Conservation (phyloP, 2,888 invertebrate genomes). For the Drosophila nr. perissopoda region DNA sequence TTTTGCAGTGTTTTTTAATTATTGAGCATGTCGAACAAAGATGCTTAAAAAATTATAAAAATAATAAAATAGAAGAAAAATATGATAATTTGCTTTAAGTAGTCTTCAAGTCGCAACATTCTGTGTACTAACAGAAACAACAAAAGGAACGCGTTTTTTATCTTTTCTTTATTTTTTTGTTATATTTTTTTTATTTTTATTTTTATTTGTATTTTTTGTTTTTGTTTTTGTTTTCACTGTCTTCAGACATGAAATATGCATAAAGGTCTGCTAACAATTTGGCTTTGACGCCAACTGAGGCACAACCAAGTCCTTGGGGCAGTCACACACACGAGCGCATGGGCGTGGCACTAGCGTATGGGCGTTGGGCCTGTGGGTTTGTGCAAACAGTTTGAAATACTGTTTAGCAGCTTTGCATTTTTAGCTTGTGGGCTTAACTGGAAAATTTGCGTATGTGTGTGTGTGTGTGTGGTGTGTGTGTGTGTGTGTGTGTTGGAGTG, state of each 20-base stretch:
- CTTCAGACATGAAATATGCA: slow-evolving; percentile 74
- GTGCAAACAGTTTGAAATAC: slow-evolving; percentile 72
- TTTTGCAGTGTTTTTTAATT: not conserved
- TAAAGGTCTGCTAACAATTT: slow-evolving; percentile 66
- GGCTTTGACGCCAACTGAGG: slow-evolving; percentile 44
- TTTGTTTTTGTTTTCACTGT: slow-evolving; percentile 29
- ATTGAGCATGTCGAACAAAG: not conserved
- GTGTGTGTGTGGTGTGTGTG: not conserved
- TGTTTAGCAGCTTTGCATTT: slow-evolving; percentile 79
- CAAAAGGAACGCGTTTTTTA: not conserved
- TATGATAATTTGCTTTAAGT: not conserved
- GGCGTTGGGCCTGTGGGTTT: slow-evolving; percentile 23
- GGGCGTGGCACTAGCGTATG: slow-evolving; percentile 42
- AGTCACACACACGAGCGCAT: slow-evolving; percentile 21
- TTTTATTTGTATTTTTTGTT: not conserved
- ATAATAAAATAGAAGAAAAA: not conserved
- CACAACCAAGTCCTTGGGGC: slow-evolving; percentile 34
- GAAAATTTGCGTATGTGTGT: slow-evolving; percentile 1
- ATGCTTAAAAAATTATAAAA: not conserved
- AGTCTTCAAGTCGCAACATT: slow-evolving; percentile 1
- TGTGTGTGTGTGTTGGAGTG: not conserved
- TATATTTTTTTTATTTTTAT: not conserved
- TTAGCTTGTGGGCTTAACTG: slow-evolving; percentile 70
- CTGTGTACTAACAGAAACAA: not conserved
- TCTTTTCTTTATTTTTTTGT: slow-evolving; percentile 4